A percentile compares a stretch with the other conserved stretches of the same genome.
Conservation (phyloP, 2,797 vertebrate genomes). For the Urosaurus nigricauda region DNA sequence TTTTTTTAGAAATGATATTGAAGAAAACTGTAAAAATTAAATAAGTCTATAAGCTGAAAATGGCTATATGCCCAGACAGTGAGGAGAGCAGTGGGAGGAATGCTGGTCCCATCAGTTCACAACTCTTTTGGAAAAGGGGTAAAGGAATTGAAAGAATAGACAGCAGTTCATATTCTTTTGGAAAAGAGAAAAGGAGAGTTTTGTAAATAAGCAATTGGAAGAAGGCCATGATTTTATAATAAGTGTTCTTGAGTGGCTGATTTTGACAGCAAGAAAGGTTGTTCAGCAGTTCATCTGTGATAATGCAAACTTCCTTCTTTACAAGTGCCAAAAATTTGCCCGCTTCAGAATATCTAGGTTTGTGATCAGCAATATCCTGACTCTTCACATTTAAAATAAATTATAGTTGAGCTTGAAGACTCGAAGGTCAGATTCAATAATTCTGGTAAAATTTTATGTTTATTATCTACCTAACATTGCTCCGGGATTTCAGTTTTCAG, state of each 20-base stretch:
- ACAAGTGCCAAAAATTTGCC: not conserved
- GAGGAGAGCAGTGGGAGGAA: not conserved
- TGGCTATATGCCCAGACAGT: too few species aligned
- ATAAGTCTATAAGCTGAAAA: not conserved
- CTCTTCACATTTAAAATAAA: constrained; percentile 40
- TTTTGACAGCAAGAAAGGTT: constrained; percentile 11
- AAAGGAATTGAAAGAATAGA: not conserved
- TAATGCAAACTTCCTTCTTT: constrained; percentile 37
- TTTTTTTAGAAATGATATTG: not conserved
- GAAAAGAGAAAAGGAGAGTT: not conserved
- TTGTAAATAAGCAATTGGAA: constrained; percentile 32
- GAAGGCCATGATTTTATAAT: constrained; percentile 30
- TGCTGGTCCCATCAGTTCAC: not conserved
- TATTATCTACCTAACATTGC: not conserved
- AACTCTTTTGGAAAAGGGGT: not conserved
- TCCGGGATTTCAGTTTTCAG: constrained; percentile 26
- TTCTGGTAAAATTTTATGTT: not conserved
- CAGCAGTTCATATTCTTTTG: constrained; percentile 13
- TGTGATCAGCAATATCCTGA: constrained; percentile 29
- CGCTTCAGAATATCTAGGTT: not conserved
- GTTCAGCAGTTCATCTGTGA: not conserved
- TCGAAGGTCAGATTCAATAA: not conserved
- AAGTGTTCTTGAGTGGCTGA: not conserved
- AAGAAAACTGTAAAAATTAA: too few species aligned
- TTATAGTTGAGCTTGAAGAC: not conserved